Conservation (phyloP, 1,140 invertebrate genomes). For the Drosophila triauraria region DNA sequence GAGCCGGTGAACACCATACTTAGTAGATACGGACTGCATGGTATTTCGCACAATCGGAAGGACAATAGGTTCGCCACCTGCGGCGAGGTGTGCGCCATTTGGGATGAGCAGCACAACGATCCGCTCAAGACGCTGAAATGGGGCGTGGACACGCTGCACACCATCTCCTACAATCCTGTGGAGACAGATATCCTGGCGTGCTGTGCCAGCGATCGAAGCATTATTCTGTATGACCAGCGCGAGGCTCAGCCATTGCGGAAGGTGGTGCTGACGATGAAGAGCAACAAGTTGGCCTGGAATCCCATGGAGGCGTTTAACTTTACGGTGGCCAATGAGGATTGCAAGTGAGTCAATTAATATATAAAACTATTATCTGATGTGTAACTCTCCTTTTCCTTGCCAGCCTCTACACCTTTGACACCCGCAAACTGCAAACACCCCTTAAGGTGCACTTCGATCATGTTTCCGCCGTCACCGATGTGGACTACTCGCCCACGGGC, state of each 20-base stretch:
- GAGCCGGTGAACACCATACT: constrained; percentile 93
- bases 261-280: constrained; percentile 93
- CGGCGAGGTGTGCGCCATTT: constrained; percentile 95
- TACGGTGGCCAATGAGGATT: constrained; percentile 99
- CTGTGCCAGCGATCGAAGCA: constrained; percentile 96
- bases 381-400: constrained; percentile 69
- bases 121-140: constrained; percentile 94
- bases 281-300: constrained; percentile 98
- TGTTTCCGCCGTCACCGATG: constrained; percentile 96
- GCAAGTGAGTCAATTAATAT: constrained; percentile 92
- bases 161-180: constrained; percentile 95
- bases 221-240: constrained; percentile 97
- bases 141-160: constrained; percentile 96
- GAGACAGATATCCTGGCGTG: constrained; percentile 90
- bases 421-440: constrained; percentile 92
- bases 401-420: constrained; percentile 98
- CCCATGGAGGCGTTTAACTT: constrained; percentile 99
- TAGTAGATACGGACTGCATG: constrained; percentile 91
- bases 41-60: constrained; percentile 93
- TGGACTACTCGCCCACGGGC: constrained; percentile 99
- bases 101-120: constrained; percentile 95
- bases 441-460: constrained; percentile 97
- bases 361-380: not conserved
- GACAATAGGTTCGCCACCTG: constrained; percentile 95
- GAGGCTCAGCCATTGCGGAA: constrained; percentile 95